A percentile compares a stretch with the other conserved stretches of the same genome.
Evolutionary conservation across 2,113 vertebrate genomes (phyloP).

Genomic region (Boulengeromyrus knoepffleri): DNA sequence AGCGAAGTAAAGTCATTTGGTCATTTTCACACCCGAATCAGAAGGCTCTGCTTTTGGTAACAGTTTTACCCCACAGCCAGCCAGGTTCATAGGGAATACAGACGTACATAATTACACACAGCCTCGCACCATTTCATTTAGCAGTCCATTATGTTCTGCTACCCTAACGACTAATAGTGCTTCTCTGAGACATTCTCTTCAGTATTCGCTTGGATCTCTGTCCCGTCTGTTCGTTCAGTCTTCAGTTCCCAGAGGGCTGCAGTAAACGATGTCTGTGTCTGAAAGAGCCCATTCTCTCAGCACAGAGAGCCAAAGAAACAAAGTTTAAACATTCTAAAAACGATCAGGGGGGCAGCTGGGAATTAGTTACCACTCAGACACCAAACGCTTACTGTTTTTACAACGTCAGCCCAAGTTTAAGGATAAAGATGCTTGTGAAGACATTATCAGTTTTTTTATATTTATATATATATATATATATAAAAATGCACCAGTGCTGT

Average conservation of each 20-base stretch:
- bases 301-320: neutral
- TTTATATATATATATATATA: neutral
- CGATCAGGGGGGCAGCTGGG: neutral
- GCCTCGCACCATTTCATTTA: neutral
- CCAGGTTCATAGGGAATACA: neutral
- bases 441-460: neutral
- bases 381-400: neutral
- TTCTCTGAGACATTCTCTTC: neutral
- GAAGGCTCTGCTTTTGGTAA: neutral
- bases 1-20: neutral
- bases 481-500: neutral
- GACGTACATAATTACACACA: neutral
- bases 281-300: neutral
- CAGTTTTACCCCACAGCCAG: neutral
- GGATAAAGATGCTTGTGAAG: neutral
- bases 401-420: neutral
- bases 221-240: neutral
- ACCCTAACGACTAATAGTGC: neutral
- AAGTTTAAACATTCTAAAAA: neutral
- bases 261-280: neutral
- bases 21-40: neutral
- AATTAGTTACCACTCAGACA: neutral
- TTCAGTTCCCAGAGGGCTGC: neutral
- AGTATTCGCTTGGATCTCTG: neutral
- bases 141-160: neutral